Conservation (phyloP, 2,113 vertebrate species). For the Malurus melanocephalus region DNA sequence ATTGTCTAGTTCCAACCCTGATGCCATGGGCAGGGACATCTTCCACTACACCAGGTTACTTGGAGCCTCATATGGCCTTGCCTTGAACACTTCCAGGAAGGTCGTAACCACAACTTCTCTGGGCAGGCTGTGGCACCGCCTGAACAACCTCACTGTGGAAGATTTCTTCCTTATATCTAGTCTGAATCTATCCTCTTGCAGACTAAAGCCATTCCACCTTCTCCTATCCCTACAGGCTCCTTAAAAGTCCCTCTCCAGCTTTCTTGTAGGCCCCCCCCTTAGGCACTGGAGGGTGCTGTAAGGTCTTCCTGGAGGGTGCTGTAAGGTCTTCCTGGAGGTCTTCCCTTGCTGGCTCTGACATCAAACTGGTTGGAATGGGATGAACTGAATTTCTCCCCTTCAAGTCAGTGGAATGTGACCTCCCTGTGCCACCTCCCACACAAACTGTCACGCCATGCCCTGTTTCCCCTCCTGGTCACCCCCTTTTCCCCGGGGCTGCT, state of each 20-base stretch:
- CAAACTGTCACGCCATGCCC: neutral
- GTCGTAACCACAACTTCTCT: fast-evolving
- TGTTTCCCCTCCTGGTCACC: too few species aligned
- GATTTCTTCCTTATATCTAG: neutral
- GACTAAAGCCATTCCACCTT: neutral
- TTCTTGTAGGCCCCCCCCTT: neutral
- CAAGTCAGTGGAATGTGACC: neutral
- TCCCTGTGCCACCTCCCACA: neutral
- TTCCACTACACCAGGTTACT: neutral
- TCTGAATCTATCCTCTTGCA: neutral
- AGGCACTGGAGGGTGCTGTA: neutral
- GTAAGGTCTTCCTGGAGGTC: neutral
- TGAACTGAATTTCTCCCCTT: neutral
- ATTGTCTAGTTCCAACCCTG: neutral
- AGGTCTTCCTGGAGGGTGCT: neutral
- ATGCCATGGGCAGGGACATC: neutral
- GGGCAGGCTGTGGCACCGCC: neutral
- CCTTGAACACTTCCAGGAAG: neutral
- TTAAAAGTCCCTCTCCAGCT: neutral
- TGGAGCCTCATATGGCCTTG: neutral
- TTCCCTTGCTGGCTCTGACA: neutral
- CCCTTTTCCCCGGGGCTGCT: fast-evolving
- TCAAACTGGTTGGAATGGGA: neutral
- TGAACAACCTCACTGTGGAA: neutral
- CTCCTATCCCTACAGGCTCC: neutral